Conservation (phyloP, 2,888 invertebrate genomes). For the Morpho achilles region DNA sequence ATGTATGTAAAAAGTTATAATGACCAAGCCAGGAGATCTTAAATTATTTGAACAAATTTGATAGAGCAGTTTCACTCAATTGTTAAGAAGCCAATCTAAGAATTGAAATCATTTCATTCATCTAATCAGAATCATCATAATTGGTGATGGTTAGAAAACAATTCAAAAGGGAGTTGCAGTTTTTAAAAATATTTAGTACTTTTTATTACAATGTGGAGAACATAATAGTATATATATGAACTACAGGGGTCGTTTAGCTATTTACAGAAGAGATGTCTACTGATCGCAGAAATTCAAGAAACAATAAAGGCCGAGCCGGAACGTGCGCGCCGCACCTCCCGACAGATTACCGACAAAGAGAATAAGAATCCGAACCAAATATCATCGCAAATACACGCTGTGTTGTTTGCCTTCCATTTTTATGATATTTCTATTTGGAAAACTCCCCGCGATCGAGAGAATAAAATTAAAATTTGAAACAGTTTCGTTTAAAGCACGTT, state of each 20-base stretch:
- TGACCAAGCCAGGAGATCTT: background rate
- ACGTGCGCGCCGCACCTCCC: constrained; percentile 61
- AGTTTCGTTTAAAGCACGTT: constrained; percentile 50
- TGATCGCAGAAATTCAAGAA: constrained; percentile 55
- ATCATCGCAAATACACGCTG: constrained; percentile 63
- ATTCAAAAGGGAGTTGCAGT: too few relatives aligned
- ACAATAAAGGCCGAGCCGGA: constrained; percentile 55
- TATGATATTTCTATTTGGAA: constrained; percentile 56
- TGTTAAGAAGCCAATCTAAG: too few relatives aligned
- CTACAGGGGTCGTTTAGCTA: constrained; percentile 10
- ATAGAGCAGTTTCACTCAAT: too few relatives aligned
- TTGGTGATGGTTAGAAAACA: too few relatives aligned
- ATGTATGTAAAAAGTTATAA: background rate
- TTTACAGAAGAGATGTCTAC: constrained; percentile 18
- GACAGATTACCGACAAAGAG: constrained; percentile 68
- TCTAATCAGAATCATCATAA: too few relatives aligned
- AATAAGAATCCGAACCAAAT: constrained; percentile 63
- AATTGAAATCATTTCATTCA: too few relatives aligned
- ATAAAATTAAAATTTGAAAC: constrained; percentile 56
- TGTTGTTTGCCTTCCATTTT: constrained; percentile 71
- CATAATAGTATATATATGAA: background rate
- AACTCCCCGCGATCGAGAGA: constrained; percentile 39
- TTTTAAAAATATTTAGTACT: too few relatives aligned
- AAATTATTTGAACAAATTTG: too few relatives aligned
- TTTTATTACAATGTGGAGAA: background rate